Conservation (phyloP, 2,797 vertebrate genomes). For the Poeciliopsis presidionis region DNA sequence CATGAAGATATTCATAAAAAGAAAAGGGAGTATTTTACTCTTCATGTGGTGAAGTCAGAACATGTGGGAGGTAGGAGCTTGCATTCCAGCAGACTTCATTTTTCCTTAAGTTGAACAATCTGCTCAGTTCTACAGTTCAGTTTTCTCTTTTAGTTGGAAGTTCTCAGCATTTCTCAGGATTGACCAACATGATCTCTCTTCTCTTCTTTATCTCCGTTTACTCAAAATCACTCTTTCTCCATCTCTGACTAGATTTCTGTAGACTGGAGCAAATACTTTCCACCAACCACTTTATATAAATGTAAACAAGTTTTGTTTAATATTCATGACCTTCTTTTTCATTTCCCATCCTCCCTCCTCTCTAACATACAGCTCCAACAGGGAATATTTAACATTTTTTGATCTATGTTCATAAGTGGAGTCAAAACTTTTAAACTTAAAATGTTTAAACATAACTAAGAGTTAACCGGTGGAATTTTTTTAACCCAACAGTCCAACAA, state of each 20-base stretch:
- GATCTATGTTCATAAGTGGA: neutral
- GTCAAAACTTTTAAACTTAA: neutral
- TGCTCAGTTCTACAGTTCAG: conserved; percentile 2
- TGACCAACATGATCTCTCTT: neutral
- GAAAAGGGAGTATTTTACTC: conserved; percentile 4
- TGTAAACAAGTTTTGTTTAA: conserved; percentile 23
- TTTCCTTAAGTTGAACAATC: conserved; percentile 3
- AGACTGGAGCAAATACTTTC: conserved; percentile 9
- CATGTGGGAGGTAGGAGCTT: conserved; percentile 21
- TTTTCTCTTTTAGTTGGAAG: conserved; percentile 2
- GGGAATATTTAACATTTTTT: neutral
- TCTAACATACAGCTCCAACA: neutral
- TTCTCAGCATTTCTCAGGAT: neutral
- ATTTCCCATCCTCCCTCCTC: neutral
- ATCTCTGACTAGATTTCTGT: conserved; percentile 11
- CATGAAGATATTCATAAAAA: conserved; percentile 6
- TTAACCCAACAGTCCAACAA: neutral
- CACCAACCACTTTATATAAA: conserved; percentile 1
- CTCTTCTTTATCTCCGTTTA: neutral
- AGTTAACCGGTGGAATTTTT: neutral
- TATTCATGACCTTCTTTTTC: conserved; percentile 20
- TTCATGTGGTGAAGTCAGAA: conserved; percentile 18
- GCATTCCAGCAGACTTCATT: conserved; percentile 4
- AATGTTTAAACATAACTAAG: neutral
- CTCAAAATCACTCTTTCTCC: conserved; percentile 12